phyloP scores from a whole-genome alignment of 2,113 vertebrate genomes.

The Gila orcuttii region DNA sequence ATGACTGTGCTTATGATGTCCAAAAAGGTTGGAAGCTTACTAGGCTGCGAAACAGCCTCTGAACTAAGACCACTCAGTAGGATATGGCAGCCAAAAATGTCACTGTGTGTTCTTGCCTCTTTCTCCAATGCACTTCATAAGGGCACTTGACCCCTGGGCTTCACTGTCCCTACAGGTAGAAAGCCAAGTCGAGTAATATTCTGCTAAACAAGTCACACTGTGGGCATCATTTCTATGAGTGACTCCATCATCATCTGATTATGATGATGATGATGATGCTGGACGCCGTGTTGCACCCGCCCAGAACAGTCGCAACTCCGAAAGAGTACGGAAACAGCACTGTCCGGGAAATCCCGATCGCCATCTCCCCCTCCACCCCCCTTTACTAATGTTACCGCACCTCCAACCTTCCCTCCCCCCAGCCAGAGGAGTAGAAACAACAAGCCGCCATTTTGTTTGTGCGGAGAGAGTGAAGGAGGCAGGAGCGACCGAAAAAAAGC shows the following conservation, averaged over 20 bases:
- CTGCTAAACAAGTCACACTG: background rate
- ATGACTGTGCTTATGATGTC: background rate
- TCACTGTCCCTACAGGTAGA: background rate
- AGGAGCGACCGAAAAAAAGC: constrained; percentile 76
- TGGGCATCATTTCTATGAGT: background rate
- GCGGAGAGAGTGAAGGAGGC: constrained; percentile 80
- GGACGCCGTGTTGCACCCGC: constrained; percentile 5
- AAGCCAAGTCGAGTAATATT: background rate
- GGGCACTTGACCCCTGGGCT: constrained; percentile 20
- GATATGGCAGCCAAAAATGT: background rate
- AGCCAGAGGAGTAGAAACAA: constrained; percentile 84
- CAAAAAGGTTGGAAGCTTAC: background rate
- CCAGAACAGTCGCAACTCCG: constrained; percentile 44
- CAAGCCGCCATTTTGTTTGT: constrained; percentile 87
- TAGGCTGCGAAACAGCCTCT: background rate
- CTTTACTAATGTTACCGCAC: constrained; percentile 74
- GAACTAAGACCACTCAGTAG: background rate
- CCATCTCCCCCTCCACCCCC: constrained; percentile 62
- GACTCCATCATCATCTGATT: constrained; percentile 3
- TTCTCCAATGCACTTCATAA: background rate
- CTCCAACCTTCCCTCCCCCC: constrained; percentile 73
- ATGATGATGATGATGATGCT: background rate
- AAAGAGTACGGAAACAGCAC: constrained; percentile 48
- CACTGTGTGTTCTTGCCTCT: background rate
- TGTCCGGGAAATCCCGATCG: constrained; percentile 75